A percentile compares a stretch with the other conserved stretches of the same genome.
Conservation (phyloP, 2,888 invertebrate genomes). For the Trisateles emortualis region DNA sequence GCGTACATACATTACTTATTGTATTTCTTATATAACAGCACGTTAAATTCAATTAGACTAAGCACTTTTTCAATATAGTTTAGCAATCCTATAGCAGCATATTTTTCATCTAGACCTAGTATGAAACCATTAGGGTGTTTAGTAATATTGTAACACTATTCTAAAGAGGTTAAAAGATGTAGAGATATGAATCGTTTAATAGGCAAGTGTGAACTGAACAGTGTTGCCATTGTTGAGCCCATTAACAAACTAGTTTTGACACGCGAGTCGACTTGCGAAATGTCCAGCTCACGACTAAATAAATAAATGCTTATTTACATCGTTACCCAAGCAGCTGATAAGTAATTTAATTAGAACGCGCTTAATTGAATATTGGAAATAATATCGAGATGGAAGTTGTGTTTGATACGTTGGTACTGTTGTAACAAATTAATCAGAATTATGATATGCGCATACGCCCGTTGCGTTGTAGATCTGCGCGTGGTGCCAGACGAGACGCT, state of each 20-base stretch:
- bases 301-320: conserved; percentile 77
- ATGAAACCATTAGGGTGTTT: conserved; percentile 59
- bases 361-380: conserved; percentile 77
- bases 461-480: conserved; percentile 20
- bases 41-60: conserved; percentile 35
- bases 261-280: conserved; percentile 80
- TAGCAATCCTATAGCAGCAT: conserved; percentile 38
- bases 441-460: no score
- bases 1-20: conserved; percentile 4
- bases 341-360: conserved; percentile 78
- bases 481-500: conserved; percentile 30
- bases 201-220: conserved; percentile 81
- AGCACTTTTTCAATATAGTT: conserved; percentile 34
- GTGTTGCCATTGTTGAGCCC: conserved; percentile 72
- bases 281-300: conserved; percentile 75
- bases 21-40: conserved; percentile 30
- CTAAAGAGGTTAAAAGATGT: conserved; percentile 73
- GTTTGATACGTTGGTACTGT: conserved; percentile 48
- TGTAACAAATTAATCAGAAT: conserved; percentile 71
- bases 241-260: conserved; percentile 82
- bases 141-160: conserved; percentile 58
- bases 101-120: conserved; percentile 56
- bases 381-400: conserved; percentile 54
- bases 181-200: conserved; percentile 80
- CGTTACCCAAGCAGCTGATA: conserved; percentile 72